Evolutionary conservation across 2,888 invertebrate species (phyloP).

Genomic region (Cyclophora punctaria): DNA sequence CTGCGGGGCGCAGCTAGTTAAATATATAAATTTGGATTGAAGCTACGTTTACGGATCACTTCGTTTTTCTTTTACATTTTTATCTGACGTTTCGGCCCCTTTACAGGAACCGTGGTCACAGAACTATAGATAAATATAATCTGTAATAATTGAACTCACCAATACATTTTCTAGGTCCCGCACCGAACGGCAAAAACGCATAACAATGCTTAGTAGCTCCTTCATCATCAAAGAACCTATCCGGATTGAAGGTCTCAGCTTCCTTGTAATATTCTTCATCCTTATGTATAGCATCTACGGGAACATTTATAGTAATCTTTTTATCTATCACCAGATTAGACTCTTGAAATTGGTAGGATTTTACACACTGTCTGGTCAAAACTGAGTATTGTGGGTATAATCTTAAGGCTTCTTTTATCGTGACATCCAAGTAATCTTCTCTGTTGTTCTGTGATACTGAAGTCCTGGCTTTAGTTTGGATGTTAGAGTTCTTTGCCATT

Average conservation of each 20-base stretch:
- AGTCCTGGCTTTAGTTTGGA: constrained; percentile 45
- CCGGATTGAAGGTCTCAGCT: constrained; percentile 49
- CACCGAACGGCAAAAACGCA: constrained; percentile 58
- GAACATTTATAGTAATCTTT: constrained; percentile 50
- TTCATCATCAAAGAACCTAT: constrained; percentile 46
- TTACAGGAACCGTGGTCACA: too few species aligned
- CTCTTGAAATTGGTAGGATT: constrained; percentile 49
- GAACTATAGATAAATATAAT: not conserved
- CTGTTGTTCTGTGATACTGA: constrained; percentile 31
- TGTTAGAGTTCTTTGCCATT: constrained; percentile 41
- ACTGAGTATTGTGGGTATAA: constrained; percentile 57
- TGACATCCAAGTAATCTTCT: constrained; percentile 45
- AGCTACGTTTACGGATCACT: too few species aligned
- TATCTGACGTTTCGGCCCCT: too few species aligned
- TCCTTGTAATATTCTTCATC: constrained; percentile 48
- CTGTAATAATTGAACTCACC: constrained; percentile 36
- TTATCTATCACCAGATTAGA: constrained; percentile 49
- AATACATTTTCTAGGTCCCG: constrained; percentile 61
- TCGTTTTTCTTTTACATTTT: too few species aligned
- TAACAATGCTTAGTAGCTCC: constrained; percentile 33
- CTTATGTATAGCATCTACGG: constrained; percentile 52
- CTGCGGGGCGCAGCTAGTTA: too few species aligned
- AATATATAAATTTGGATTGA: too few species aligned
- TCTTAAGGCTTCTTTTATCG: constrained; percentile 58
- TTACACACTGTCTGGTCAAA: constrained; percentile 53